Conservation (phyloP, 2,113 vertebrate species). For the Cygnus atratus region DNA sequence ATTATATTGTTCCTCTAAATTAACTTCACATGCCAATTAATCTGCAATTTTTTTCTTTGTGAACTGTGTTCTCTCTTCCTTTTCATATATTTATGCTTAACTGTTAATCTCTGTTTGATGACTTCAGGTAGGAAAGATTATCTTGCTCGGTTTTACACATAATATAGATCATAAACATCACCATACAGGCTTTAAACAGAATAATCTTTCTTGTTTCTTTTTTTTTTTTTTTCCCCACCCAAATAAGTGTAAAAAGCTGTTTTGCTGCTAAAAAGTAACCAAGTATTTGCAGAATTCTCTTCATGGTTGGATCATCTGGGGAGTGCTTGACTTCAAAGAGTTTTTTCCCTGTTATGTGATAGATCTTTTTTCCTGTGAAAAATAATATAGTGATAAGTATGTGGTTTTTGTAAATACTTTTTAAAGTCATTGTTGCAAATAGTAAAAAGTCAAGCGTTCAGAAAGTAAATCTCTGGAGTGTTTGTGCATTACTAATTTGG, state of each 20-base stretch:
- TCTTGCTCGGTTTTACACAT: background rate
- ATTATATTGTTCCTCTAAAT: background rate
- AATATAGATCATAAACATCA: background rate
- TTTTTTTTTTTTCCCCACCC: background rate
- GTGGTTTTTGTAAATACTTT: background rate
- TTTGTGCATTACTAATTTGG: background rate
- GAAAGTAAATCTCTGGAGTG: background rate
- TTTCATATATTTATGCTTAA: background rate
- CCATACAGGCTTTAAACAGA: background rate
- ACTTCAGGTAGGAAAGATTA: background rate
- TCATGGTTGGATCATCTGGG: background rate
- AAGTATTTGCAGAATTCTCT: background rate
- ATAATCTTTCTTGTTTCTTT: background rate
- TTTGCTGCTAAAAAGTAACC: background rate
- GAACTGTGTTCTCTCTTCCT: background rate
- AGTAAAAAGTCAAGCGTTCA: background rate
- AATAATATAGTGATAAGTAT: background rate
- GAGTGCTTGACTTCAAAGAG: background rate
- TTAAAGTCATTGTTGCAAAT: background rate
- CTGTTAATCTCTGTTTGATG: background rate
- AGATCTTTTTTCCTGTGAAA: background rate
- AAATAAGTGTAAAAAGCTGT: background rate
- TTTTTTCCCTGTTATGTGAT: background rate
- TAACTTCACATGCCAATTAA: background rate
- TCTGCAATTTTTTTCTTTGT: background rate